Evolutionary conservation across 2,113 vertebrate genomes (phyloP), one percentile per base, ranked within the genome.

Genomic region (Stegastes partitus): DNA sequence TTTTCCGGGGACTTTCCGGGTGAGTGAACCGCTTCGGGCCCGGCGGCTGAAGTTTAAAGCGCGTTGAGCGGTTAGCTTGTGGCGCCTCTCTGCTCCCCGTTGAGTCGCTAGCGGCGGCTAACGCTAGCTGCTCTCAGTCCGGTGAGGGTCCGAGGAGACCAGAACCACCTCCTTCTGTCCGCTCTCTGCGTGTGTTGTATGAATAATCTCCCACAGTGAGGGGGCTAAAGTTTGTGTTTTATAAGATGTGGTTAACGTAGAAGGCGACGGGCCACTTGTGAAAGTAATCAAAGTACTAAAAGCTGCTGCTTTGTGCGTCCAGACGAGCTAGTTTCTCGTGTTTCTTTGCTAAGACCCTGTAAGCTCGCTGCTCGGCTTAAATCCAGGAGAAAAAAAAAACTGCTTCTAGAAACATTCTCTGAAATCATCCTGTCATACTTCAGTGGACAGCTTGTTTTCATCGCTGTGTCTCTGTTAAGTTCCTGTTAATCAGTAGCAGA

Each of bases 21-120:
- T 91, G 68, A 93, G 91, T 90, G 7, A 18, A 10, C 1, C 12
- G 6, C 14, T n/a, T n/a, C n/a, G n/a, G n/a, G n/a, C n/a, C n/a
- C n/a, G n/a, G n/a, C n/a, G n/a, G n/a, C n/a, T n/a, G n/a, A 59
- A n/a, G 0, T 22, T 81, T 39, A 31, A 5, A 54, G 7, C 44
- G 54, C 53, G 37, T 26, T 68, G 83, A 50, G 68, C 23, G 25
- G 25, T 56, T 77, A 87, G 85, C 83, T 86, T 80, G 68, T 71
- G 68, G 77, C 68, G 87, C 65, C 63, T 73, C 67, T 74, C 47
- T 26, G 51, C 55, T 74, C 51, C 59, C 71, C 34, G 54, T 59
- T 62, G 64, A 62, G 77, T 8, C 70, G 89, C 87, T 92, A 89
- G 75, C 64, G 1, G 78, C 18, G 54, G 91, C 91, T 93, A 93